Percentiles rank a stretch among this genome's conserved stretches.
These are phyloP conservation scores for Trichonephila clavata DNA, from an alignment of 1,140 invertebrate species.

Conservation along the genomic window DNA sequence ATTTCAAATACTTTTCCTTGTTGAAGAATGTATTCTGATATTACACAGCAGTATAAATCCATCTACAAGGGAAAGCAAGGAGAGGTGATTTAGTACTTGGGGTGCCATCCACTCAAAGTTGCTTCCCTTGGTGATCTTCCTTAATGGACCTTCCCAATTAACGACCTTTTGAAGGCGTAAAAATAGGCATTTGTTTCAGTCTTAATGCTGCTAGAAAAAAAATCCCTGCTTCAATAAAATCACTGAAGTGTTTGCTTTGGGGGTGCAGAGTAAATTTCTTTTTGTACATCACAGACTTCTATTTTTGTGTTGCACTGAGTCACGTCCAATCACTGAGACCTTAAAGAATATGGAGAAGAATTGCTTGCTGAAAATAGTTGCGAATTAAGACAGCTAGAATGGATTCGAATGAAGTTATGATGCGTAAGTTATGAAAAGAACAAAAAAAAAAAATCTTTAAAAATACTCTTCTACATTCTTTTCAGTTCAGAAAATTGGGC, in stretches of 20 bases:
- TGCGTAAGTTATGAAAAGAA: not conserved
- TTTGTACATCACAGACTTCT: not conserved
- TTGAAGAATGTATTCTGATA: not conserved
- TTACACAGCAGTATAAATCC: not conserved
- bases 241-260: slow-evolving; percentile 30
- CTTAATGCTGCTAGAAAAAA: not conserved
- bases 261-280: not conserved
- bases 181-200: slow-evolving; percentile 17
- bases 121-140: not conserved
- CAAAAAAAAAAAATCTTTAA: not conserved
- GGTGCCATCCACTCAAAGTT: not conserved
- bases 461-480: too few relatives aligned
- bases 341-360: not conserved
- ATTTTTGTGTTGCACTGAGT: not conserved
- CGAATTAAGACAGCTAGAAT: not conserved
- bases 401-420: not conserved
- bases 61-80: not conserved
- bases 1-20: not conserved
- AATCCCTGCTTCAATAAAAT: slow-evolving; percentile 7
- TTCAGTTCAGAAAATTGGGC: too few relatives aligned
- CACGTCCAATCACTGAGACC: not conserved
- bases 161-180: not conserved
- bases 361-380: not conserved
- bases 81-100: not conserved
- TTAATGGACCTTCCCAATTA: slow-evolving; percentile 36